A percentile compares a stretch with the other conserved stretches of the same genome.
Evolutionary conservation across 2,797 vertebrate genomes (phyloP).

Genomic region (Galaxias olidus): DNA sequence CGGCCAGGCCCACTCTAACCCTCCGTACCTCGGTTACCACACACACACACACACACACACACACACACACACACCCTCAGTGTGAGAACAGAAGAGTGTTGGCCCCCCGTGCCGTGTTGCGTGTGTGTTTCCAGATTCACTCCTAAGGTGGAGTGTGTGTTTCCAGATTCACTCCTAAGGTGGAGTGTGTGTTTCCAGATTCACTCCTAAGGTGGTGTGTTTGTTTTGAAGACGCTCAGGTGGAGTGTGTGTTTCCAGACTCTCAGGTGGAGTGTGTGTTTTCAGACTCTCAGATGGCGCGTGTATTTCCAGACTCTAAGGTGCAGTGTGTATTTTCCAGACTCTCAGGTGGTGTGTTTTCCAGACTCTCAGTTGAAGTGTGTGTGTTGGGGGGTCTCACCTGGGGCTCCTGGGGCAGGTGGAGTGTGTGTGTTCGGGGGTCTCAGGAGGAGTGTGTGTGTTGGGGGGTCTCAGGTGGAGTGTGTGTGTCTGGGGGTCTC

Average conservation of each 20-base stretch:
- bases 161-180: not conserved
- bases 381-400: not conserved
- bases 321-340: too few relatives aligned
- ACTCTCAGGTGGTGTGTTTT: not conserved
- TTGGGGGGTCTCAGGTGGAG: not conserved
- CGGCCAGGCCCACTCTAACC: not conserved
- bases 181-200: not conserved
- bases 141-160: not conserved
- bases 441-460: not conserved
- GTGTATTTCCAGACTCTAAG: too few relatives aligned
- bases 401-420: too few relatives aligned
- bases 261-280: too few relatives aligned
- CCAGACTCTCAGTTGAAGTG: not conserved
- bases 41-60: too few relatives aligned
- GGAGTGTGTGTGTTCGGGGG: too few relatives aligned
- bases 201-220: not conserved
- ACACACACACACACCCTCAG: too few relatives aligned
- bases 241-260: too few relatives aligned
- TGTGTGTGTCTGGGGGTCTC: constrained; percentile 17
- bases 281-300: too few relatives aligned
- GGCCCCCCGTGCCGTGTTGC: not conserved
- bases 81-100: not conserved
- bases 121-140: not conserved
- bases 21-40: too few relatives aligned
- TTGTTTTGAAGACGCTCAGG: too few relatives aligned